These are phyloP conservation scores for Chloroceryle amazona DNA, from an alignment of 2,797 vertebrate species.

Conservation along the genomic window DNA sequence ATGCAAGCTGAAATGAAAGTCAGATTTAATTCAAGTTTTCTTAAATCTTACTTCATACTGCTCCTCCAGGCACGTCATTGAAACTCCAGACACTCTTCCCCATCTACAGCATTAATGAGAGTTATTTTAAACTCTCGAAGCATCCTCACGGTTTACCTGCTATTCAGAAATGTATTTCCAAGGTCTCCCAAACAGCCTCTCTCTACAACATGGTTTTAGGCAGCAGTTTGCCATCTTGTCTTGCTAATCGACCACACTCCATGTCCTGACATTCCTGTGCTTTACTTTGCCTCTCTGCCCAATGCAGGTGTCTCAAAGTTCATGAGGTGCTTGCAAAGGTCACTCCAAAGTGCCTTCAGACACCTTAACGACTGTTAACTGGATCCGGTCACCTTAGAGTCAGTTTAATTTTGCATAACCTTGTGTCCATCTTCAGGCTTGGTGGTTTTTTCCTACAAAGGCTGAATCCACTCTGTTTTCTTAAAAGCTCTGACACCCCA, in stretches of 20 bases:
- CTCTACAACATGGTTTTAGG: not conserved
- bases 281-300: not conserved
- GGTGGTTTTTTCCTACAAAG: not conserved
- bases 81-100: slow-evolving; percentile 9
- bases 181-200: slow-evolving; percentile 23
- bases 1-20: slow-evolving; percentile 42
- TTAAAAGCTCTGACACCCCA: not conserved
- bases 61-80: slow-evolving; percentile 41
- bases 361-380: not conserved
- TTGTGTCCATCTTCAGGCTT: not conserved
- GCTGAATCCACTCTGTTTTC: not conserved
- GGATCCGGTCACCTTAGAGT: not conserved
- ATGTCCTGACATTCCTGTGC: not conserved
- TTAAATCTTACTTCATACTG: slow-evolving; percentile 51
- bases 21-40: slow-evolving; percentile 49
- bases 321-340: not conserved
- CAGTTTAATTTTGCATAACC: not conserved
- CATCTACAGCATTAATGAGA: slow-evolving; percentile 52
- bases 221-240: not conserved
- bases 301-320: not conserved
- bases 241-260: slow-evolving; percentile 3
- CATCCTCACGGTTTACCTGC: slow-evolving; percentile 52
- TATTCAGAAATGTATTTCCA: slow-evolving; percentile 29
- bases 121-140: slow-evolving; percentile 54
- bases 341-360: not conserved